Base-by-base conservation (phyloP, 2,113 vertebrate genomes). In the Nannobrachium achirus region DNA sequence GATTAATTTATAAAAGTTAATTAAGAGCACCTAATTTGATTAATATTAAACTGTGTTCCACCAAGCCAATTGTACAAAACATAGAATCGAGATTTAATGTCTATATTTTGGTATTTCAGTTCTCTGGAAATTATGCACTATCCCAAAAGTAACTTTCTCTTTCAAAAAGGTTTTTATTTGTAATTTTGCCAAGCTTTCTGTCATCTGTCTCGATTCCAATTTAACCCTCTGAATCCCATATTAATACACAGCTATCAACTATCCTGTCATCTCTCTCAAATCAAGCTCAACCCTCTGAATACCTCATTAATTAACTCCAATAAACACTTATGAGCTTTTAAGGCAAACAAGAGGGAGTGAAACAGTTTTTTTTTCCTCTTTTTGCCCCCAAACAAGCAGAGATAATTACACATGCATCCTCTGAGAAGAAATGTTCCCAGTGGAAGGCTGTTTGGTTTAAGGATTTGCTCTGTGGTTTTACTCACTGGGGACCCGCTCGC, bases 401-500 rank as follows among this genome's bases (percentile, higher is more conserved):
- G 88, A 89, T 92, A 90, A 92, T 92, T 92, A 91, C 88, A 90
- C 85, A 87, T 88, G 88, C 84, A 83, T 89, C 84, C 86, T 82
- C 81, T 69, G 88, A 92, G 83, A 88, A 85, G 82, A 82, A 72
- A 76, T 20, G 73, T 63, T 91, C 89, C 85, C 81, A 86, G 73
- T 81, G 85, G 86, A 91, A 80, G 86, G 70, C 80, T 91, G 89
- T 91, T 92, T 92, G 90, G 88, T 90, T 89, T 90, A 91, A 89
- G 85, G 89, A 90, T 92, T 86, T 88, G 81, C 89, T 86, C 88
- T 75, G 89, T 91, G 92, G 93, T 94, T 94, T 92, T 90, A 88
- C 84, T 94, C 95, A 42, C 95, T 91, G 85, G 95, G 94, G 95
- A 95, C 84, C 64, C 76, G 80, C 89, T 89, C 94, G 91, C 92